Conservation (phyloP, 2,113 vertebrate species). For the Taurulus bubalis region DNA sequence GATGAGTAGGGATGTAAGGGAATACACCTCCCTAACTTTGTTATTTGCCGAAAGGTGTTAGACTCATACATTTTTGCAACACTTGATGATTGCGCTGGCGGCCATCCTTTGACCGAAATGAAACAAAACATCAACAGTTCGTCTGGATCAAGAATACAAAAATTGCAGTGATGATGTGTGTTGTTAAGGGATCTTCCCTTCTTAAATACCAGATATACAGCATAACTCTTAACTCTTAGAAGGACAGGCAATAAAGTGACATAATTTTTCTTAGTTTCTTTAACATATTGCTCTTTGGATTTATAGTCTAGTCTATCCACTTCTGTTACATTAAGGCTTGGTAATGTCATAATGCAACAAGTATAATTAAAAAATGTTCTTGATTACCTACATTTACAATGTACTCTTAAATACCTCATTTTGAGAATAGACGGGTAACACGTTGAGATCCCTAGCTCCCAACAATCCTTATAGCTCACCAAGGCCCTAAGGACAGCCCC, state of each 20-base stretch:
- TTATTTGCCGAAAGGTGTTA: not conserved
- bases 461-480: not conserved
- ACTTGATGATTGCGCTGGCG: not conserved
- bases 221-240: not conserved
- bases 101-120: not conserved
- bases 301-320: not conserved
- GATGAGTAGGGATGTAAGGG: not conserved
- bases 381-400: constrained; percentile 15
- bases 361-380: not conserved
- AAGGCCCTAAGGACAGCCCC: not conserved
- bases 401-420: not conserved
- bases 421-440: constrained; percentile 3
- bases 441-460: not conserved
- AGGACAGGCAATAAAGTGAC: not conserved
- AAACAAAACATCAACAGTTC: not conserved
- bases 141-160: too few relatives aligned
- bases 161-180: not conserved
- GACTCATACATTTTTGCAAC: not conserved
- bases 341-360: not conserved
- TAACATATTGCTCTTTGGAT: too few relatives aligned
- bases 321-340: not conserved
- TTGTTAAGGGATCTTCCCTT: too few relatives aligned
- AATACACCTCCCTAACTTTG: not conserved
- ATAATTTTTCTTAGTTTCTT: not conserved
- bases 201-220: not conserved